Conservation (phyloP, 2,888 invertebrate species). For the Priocnemis perturbator region DNA sequence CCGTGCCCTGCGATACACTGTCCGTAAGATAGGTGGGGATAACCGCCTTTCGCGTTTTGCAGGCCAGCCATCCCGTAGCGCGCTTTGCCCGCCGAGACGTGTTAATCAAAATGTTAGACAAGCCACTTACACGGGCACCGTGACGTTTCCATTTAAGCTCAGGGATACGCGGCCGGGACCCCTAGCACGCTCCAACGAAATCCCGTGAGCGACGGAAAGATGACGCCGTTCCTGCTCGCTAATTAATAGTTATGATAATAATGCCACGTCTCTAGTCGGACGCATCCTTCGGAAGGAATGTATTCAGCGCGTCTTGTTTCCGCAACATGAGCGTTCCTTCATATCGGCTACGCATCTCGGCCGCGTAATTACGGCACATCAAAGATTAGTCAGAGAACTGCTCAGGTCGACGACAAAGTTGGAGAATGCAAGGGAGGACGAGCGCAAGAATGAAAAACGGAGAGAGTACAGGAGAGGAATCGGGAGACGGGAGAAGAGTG, state of each 20-base stretch:
- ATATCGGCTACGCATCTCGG: too few species aligned
- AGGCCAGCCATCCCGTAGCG: conserved; percentile 29
- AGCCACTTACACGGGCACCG: conserved; percentile 73
- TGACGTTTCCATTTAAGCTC: conserved; percentile 74
- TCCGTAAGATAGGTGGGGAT: conserved; percentile 35
- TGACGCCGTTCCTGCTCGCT: conserved; percentile 47
- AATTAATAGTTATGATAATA: conserved; percentile 59
- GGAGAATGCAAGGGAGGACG: conserved; percentile 9
- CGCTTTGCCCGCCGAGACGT: conserved; percentile 67
- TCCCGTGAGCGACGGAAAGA: conserved; percentile 48
- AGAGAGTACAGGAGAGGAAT: background rate
- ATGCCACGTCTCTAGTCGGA: conserved; percentile 21
- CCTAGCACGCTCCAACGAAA: conserved; percentile 12
- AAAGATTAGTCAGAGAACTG: too few species aligned
- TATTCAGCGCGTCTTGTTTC: too few species aligned
- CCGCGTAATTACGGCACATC: too few species aligned
- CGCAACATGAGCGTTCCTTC: too few species aligned
- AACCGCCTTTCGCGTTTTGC: conserved; percentile 60
- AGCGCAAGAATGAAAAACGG: conserved; percentile 7
- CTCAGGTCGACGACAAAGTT: too few species aligned
- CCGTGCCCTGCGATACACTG: conserved; percentile 29
- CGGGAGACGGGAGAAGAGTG: conserved; percentile 35
- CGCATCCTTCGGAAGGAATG: background rate
- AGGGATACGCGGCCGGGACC: conserved; percentile 26
- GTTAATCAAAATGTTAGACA: conserved; percentile 76